phyloP scores from a whole-genome alignment of 1,140 invertebrate species.

The Hyles vespertilio region DNA sequence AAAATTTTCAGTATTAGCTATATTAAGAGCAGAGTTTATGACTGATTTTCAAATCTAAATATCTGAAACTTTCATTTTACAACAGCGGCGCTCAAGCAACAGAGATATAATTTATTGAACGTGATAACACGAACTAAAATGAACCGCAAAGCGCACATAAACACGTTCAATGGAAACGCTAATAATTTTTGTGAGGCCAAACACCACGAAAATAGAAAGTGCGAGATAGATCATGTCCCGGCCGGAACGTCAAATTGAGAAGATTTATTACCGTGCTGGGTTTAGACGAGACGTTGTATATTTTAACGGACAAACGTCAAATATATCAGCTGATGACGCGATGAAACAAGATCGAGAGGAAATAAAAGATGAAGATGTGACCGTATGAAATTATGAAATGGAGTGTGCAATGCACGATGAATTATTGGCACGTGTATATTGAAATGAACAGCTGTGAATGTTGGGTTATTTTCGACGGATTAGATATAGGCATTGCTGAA shows the following conservation, averaged over 20 bases:
- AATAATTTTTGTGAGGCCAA: conserved; percentile 5
- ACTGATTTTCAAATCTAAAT: too few relatives aligned
- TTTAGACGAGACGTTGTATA: conserved; percentile 8
- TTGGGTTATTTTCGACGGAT: too few relatives aligned
- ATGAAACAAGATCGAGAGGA: conserved; percentile 14
- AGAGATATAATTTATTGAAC: too few relatives aligned
- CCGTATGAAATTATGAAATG: conserved; percentile 1
- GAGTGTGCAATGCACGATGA: conserved; percentile 14
- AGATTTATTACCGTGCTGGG: conserved; percentile 19
- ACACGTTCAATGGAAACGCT: background rate
- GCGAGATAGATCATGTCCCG: conserved; percentile 11
- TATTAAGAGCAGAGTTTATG: too few relatives aligned
- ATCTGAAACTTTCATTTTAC: too few relatives aligned
- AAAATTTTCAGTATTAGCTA: too few relatives aligned
- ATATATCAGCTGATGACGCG: conserved; percentile 18
- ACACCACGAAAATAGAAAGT: conserved; percentile 17
- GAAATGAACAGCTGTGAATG: conserved; percentile 32
- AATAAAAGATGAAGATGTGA: conserved; percentile 17
- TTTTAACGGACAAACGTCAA: conserved; percentile 21
- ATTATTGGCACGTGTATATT: conserved; percentile 36
- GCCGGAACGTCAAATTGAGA: conserved; percentile 14
- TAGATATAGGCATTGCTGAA: too few relatives aligned
- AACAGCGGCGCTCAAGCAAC: too few relatives aligned
- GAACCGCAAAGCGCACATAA: conserved; percentile 6
- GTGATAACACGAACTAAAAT: too few relatives aligned